Percentiles rank a stretch among this genome's conserved stretches.
These are phyloP conservation scores for Tethya wilhelma DNA, from an alignment of 37 sponge, comb jelly and placozoan genomes.

Conservation along the genomic window DNA sequence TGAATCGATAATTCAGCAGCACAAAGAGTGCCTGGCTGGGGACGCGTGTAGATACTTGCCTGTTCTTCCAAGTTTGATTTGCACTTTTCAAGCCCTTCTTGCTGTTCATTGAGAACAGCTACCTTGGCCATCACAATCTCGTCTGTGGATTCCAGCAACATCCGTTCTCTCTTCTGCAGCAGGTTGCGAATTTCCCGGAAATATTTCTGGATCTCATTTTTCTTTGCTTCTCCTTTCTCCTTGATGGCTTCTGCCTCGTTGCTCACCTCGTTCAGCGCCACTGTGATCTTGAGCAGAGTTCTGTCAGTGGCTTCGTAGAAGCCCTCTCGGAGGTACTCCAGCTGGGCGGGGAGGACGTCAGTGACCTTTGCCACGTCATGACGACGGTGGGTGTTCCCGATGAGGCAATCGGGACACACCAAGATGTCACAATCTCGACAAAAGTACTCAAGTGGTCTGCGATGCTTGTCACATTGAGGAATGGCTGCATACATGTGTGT, in stretches of 20 bases:
- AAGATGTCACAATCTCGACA: slow-evolving; percentile 20
- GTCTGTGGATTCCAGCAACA: slow-evolving; percentile 15
- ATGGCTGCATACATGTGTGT: background rate
- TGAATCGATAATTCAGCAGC: no score
- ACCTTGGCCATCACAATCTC: slow-evolving; percentile 24
- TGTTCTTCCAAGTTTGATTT: slow-evolving; percentile 3
- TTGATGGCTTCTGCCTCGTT: slow-evolving; percentile 10
- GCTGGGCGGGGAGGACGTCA: background rate
- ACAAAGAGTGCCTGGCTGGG: no score
- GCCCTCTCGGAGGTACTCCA: slow-evolving; percentile 15
- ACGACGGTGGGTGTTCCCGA: background rate
- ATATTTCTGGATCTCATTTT: slow-evolving; percentile 17
- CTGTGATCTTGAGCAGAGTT: slow-evolving; percentile 9
- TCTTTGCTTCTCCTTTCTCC: slow-evolving; percentile 18
- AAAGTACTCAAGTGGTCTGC: slow-evolving; percentile 17
- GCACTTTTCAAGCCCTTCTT: slow-evolving; percentile 5
- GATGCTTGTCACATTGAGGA: slow-evolving; percentile 14
- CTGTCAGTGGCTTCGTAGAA: slow-evolving; percentile 21
- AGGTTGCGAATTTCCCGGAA: slow-evolving; percentile 37
- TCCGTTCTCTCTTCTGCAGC: slow-evolving; percentile 18
- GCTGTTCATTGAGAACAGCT: slow-evolving; percentile 14
- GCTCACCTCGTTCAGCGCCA: slow-evolving; percentile 15
- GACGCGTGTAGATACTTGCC: background rate
- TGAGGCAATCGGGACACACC: slow-evolving; percentile 33
- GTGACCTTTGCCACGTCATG: slow-evolving; percentile 1